A percentile compares a stretch with the other conserved stretches of the same genome.
These are phyloP conservation scores for Coregonus sp. DNA, from an alignment of 2,797 vertebrate genomes.

Conservation along the genomic window DNA sequence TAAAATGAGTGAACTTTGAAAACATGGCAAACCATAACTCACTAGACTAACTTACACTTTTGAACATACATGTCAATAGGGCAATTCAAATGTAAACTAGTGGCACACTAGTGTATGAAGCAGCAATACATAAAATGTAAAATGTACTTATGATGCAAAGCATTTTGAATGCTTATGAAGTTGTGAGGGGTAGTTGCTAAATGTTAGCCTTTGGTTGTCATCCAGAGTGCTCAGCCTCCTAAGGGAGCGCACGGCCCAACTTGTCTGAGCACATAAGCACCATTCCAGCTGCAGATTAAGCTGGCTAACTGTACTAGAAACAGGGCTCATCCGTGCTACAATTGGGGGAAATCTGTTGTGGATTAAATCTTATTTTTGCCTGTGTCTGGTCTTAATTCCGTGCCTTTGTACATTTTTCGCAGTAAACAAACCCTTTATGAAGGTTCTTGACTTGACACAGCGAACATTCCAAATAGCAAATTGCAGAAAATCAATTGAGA, in stretches of 20 bases:
- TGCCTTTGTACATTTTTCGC: conserved; percentile 81
- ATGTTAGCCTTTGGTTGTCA: conserved; percentile 73
- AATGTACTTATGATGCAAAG: not conserved
- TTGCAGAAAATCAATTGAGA: not conserved
- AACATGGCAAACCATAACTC: too few relatives aligned
- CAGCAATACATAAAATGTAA: too few relatives aligned
- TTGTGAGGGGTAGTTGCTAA: conserved; percentile 72
- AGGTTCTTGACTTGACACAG: conserved; percentile 32
- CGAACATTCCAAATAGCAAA: conserved; percentile 21
- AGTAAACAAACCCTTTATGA: conserved; percentile 82
- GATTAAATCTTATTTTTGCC: conserved; percentile 84
- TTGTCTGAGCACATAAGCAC: conserved; percentile 76
- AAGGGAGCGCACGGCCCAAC: conserved; percentile 67
- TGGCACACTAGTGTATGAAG: not conserved
- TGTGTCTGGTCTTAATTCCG: conserved; percentile 82
- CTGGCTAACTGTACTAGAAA: conserved; percentile 83
- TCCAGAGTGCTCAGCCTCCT: conserved; percentile 70
- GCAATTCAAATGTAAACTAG: not conserved
- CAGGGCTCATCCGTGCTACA: conserved; percentile 77
- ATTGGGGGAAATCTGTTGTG: conserved; percentile 79
- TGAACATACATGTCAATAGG: too few relatives aligned
- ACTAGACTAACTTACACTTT: too few relatives aligned
- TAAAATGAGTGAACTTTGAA: too few relatives aligned
- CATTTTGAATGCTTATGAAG: conserved; percentile 65
- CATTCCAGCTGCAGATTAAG: conserved; percentile 77